Percentiles rank a stretch among this genome's conserved stretches.
Evolutionary conservation across 2,888 invertebrate genomes (phyloP).

Genomic region (Pantelozetes paolii): DNA sequence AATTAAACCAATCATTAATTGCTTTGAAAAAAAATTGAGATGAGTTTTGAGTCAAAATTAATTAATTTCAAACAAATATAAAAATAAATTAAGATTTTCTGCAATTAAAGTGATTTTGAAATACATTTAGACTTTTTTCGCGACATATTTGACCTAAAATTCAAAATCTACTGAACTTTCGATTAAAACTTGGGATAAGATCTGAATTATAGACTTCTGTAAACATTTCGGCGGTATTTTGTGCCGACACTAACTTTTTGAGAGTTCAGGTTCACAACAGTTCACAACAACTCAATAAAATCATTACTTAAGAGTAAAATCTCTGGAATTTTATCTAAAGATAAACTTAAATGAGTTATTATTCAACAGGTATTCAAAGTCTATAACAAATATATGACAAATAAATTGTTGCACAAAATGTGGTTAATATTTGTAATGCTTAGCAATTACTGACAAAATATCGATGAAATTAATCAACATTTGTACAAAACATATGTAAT

Average conservation of each 20-base stretch:
- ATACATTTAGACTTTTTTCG: background rate
- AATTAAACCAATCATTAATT: background rate
- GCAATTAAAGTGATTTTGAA: background rate
- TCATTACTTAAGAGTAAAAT: too few species aligned
- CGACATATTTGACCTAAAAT: background rate
- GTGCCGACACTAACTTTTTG: background rate
- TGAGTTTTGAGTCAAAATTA: background rate
- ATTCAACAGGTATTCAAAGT: background rate
- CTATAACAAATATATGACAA: too few species aligned
- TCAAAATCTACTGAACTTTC: background rate
- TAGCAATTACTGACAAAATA: background rate
- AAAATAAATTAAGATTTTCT: background rate
- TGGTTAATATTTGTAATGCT: too few species aligned
- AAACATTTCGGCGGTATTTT: background rate
- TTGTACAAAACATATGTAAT: background rate
- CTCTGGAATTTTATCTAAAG: background rate
- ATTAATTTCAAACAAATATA: background rate
- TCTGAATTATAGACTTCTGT: background rate
- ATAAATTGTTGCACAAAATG: too few species aligned
- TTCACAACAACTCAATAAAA: background rate
- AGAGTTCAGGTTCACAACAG: background rate
- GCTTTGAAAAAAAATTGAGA: background rate
- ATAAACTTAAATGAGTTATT: background rate
- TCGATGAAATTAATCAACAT: background rate
- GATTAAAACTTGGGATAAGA: constrained; percentile 2